Evolutionary conservation across 2,797 vertebrate genomes (phyloP), one percentile per base, ranked within the genome.

Genomic region (Allenopithecus nigroviridis): DNA sequence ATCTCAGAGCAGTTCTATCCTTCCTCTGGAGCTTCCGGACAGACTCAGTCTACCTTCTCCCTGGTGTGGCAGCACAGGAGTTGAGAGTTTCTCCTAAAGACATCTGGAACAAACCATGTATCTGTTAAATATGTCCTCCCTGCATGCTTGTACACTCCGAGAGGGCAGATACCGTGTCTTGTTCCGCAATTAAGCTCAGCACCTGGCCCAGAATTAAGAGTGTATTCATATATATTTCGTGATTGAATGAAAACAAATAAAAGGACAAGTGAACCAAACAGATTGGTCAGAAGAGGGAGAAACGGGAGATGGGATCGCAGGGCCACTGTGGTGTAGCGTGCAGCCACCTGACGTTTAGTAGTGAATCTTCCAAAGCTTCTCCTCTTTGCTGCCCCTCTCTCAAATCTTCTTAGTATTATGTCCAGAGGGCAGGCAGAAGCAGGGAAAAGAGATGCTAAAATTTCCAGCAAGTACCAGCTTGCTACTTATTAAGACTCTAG

Each of bases 301-400:
- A 5, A 19, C 0, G 36, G 79, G 53, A 57, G 50, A 33, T 4
- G 3, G 64, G 14, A 30, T 8, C 2, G 8, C 39, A 84, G 36
- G 41, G 19, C 30, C 0, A 0, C 28, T 8, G 16, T 0, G 28
- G 43, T 0, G 0, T 3, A 16, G 46, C 21, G 48, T 3, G 53
- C 53, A 55, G 21, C 53, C 53, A 55, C 53, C 19, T 55, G 6
- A 55, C 1, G 53, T 55, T 55, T 55, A 55, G 53, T 8, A 55
- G 53, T 55, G 53, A 84, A 16, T n/a, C n/a, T 43, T 55, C 55
- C 86, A 5, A n/a, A 80, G 81, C 19, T 48, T 75, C 75, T 59
- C 50, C 5, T 39, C 57, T 59, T 39, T 1, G 2, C 50, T 39
- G 36, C 33, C 84, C 5, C n/a, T 13, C 5, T 84, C 57, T 28